Percentiles rank a stretch among this genome's conserved stretches.
phyloP scores from a whole-genome alignment of 2,113 vertebrate species.

The Lepisosteus osseus region DNA sequence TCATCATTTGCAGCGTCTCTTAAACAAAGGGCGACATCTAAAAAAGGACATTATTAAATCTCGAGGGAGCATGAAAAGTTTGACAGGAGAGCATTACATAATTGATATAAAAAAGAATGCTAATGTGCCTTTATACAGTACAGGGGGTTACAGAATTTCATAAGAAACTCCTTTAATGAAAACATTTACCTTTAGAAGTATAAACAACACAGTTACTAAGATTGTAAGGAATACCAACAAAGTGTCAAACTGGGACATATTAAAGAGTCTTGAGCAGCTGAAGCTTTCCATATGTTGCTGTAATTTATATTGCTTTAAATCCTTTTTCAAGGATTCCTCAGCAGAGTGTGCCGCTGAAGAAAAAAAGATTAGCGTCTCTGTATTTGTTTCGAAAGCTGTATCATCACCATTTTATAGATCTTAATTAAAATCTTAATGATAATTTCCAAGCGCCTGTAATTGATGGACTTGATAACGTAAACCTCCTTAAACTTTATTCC shows the following conservation, averaged over 20 bases:
- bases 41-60: constrained; percentile 54
- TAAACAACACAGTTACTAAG: constrained; percentile 69
- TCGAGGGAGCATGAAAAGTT: constrained; percentile 39
- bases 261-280: constrained; percentile 53
- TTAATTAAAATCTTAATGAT: neutral
- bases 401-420: neutral
- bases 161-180: constrained; percentile 68
- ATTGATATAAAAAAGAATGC: constrained; percentile 56
- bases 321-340: constrained; percentile 15
- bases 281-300: constrained; percentile 69
- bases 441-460: neutral
- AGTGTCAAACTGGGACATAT: constrained; percentile 65
- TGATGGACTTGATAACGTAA: neutral
- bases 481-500: neutral
- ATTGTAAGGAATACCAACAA: constrained; percentile 69
- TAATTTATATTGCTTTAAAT: constrained; percentile 32
- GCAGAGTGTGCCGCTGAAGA: neutral
- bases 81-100: constrained; percentile 55
- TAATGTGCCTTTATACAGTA: constrained; percentile 41
- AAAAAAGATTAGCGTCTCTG: constrained; percentile 1
- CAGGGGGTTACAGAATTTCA: constrained; percentile 64
- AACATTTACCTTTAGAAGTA: constrained; percentile 72
- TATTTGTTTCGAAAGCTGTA: neutral
- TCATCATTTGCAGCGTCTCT: constrained; percentile 40
- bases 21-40: constrained; percentile 31